A percentile compares a stretch with the other conserved stretches of the same genome.
phyloP scores from a whole-genome alignment of 1,140 invertebrate species.

The Drosophila funebris region DNA sequence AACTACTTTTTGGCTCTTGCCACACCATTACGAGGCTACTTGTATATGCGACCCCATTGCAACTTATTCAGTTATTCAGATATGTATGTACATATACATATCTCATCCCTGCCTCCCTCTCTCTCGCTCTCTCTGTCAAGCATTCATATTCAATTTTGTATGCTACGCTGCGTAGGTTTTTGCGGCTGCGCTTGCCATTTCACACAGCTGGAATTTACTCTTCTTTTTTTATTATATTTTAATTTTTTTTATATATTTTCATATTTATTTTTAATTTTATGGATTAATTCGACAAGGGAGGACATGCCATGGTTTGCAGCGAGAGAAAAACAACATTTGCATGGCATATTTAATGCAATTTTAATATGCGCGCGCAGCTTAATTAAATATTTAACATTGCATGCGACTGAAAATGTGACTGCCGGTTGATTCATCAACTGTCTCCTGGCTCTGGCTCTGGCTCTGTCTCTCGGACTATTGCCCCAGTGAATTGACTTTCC shows the following conservation, averaged over 20 bases:
- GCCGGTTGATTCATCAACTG: background rate
- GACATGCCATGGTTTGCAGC: background rate
- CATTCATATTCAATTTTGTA: slow-evolving; percentile 66
- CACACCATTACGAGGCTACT: slow-evolving; percentile 27
- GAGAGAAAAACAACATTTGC: slow-evolving; percentile 31
- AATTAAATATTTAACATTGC: slow-evolving; percentile 72
- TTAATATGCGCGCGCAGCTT: slow-evolving; percentile 81
- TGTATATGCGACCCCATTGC: slow-evolving; percentile 17
- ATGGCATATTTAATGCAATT: slow-evolving; percentile 76
- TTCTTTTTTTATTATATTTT: background rate
- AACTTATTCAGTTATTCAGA: slow-evolving; percentile 60
- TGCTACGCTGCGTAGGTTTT: slow-evolving; percentile 40
- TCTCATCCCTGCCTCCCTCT: background rate
- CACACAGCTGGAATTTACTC: background rate
- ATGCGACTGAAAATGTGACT: slow-evolving; percentile 23
- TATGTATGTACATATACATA: background rate
- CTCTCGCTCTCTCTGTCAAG: background rate
- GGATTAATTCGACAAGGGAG: slow-evolving; percentile 54
- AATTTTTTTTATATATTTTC: background rate
- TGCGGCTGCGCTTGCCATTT: slow-evolving; percentile 25
- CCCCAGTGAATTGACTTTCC: slow-evolving; percentile 27
- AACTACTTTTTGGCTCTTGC: slow-evolving; percentile 76
- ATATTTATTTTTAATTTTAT: slow-evolving; percentile 32
- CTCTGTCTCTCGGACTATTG: background rate
- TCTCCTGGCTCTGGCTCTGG: background rate